Evolutionary conservation across 2,797 vertebrate genomes (phyloP).

Genomic region (Carapus acus): DNA sequence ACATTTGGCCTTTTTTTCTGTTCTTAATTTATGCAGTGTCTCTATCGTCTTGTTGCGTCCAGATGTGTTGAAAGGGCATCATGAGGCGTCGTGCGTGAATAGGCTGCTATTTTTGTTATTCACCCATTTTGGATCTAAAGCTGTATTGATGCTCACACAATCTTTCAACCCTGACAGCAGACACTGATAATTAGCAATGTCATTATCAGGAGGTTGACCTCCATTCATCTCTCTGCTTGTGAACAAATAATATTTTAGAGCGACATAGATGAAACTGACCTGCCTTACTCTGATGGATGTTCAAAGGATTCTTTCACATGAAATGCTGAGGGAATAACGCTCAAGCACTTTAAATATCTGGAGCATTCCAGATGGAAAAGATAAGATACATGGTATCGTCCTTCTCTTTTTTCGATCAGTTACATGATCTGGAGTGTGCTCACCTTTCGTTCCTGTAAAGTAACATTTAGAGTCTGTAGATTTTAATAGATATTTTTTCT

Average conservation of each 20-base stretch:
- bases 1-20: constrained; percentile 15
- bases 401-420: constrained; percentile 89
- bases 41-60: constrained; percentile 26
- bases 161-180: constrained; percentile 33
- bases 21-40: constrained; percentile 39
- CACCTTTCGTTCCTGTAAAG: constrained; percentile 65
- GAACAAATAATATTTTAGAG: constrained; percentile 50
- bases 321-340: constrained; percentile 73
- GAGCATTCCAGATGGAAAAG: constrained; percentile 80
- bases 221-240: constrained; percentile 26
- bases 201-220: constrained; percentile 39
- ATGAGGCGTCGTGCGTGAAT: constrained; percentile 62
- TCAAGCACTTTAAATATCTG: constrained; percentile 98
- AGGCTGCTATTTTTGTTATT: constrained; percentile 74
- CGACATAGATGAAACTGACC: constrained; percentile 55
- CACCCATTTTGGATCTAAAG: constrained; percentile 55
- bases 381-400: constrained; percentile 95
- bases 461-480: constrained; percentile 71
- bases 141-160: constrained; percentile 50
- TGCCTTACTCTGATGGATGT: constrained; percentile 74
- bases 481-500: constrained; percentile 75
- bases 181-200: constrained; percentile 26
- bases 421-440: constrained; percentile 85
- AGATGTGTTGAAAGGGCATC: constrained; percentile 55
- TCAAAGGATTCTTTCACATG: constrained; percentile 56